phyloP scores from a whole-genome alignment of 2,888 invertebrate genomes.

The Protonemura montana region DNA sequence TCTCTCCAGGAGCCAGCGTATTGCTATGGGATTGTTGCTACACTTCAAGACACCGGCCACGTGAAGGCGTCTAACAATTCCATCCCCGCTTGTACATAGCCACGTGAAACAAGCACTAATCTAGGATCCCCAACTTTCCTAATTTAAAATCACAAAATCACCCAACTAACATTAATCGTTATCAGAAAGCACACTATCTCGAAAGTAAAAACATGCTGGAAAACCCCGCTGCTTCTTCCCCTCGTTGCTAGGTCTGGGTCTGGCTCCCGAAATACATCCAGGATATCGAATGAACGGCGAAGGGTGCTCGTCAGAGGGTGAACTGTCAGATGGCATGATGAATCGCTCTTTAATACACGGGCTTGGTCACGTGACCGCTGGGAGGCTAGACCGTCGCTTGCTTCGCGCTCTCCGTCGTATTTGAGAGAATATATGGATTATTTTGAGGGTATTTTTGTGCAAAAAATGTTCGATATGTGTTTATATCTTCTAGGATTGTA shows the following conservation, averaged over 20 bases:
- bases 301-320: slow-evolving; percentile 38
- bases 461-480: too few relatives aligned
- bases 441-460: too few relatives aligned
- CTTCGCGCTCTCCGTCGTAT: too few relatives aligned
- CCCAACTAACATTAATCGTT: not conserved
- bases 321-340: slow-evolving; percentile 47
- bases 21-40: too few relatives aligned
- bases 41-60: too few relatives aligned
- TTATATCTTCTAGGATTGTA: too few relatives aligned
- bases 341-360: slow-evolving; percentile 45
- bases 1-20: too few relatives aligned
- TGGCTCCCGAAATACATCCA: not conserved
- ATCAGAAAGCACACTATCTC: not conserved
- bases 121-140: not conserved
- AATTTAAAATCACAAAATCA: not conserved
- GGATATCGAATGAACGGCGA: not conserved
- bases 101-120: too few relatives aligned
- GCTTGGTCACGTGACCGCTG: not conserved
- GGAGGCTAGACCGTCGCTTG: too few relatives aligned
- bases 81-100: too few relatives aligned
- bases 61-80: too few relatives aligned
- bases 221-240: not conserved
- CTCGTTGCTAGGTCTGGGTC: not conserved
- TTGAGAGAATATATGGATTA: too few relatives aligned
- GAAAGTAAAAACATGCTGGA: not conserved